Base-by-base conservation (phyloP, 2,888 invertebrate genomes). In the Panzeria rudis region DNA sequence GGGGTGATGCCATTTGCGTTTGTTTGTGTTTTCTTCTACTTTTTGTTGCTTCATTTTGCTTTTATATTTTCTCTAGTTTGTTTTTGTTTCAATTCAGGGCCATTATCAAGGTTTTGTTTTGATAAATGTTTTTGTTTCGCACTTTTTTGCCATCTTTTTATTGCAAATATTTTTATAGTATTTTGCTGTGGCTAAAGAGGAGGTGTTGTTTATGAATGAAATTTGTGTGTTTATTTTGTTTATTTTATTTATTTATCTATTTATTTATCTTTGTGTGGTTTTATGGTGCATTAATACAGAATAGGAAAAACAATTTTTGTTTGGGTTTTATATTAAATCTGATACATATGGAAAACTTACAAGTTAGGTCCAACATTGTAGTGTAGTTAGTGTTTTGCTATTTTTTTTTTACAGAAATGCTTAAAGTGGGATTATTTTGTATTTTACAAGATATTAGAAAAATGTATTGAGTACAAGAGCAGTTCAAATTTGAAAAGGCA, bases 61-160 rank as follows among this genome's bases (percentile, higher is more conserved):
- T 82, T 41, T 61, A 50, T 13, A 38, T 84, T 69, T 81, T 73
- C 32, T 76, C 35, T 84, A 66, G 41, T 72, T 75, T 83, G 79
- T 80, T 56, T 79, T 69, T 64, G 68, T 47, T 80, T 25, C n/a
- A 62, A 29, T 61, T 85, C 85, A 86, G 76, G 83, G 86, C 77
- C 83, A 86, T 86, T 86, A 83, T 83, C 86, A 86, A 86, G 83
- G 83, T 86, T 86, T 83, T 86, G 75, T 83, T 83, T 83, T 86
- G 79, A 78, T 75, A 61, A 72, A 35, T 50, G 52, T 73, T 75
- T 61, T 29, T 47, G 9, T 44, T 29, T 72, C 41, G 38, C 52
- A 50, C 47, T 68, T 41, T 47, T 64, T 71, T 56, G 20, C 29
- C 54, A 32, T 62, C 9, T 20, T 66, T 66, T n/a, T 79, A 32